Evolutionary conservation across 2,888 invertebrate genomes (phyloP).

Genomic region (Pogonocherus hispidulus): DNA sequence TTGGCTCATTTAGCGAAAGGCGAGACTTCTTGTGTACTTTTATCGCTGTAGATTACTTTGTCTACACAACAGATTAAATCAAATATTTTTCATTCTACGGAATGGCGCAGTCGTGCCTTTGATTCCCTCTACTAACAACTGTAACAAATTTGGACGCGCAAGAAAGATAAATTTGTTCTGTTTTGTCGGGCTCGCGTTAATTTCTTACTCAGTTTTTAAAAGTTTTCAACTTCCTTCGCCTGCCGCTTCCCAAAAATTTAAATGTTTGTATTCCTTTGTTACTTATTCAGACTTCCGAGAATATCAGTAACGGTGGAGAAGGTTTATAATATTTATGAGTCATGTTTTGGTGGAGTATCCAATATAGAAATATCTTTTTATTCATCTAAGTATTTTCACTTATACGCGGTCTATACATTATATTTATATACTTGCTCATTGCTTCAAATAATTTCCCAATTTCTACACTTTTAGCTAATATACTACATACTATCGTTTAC

Average conservation of each 20-base stretch:
- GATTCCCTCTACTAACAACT: constrained; percentile 43
- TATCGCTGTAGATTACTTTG: constrained; percentile 68
- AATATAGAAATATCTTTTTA: too few relatives aligned
- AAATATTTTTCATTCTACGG: constrained; percentile 67
- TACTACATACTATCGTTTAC: too few relatives aligned
- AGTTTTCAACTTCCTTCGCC: constrained; percentile 10
- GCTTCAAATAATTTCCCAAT: too few relatives aligned
- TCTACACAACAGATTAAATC: constrained; percentile 69
- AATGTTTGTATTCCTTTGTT: background rate
- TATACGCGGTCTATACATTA: too few relatives aligned
- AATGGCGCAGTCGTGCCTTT: constrained; percentile 39
- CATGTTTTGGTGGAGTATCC: too few relatives aligned
- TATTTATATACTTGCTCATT: too few relatives aligned
- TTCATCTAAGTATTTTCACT: too few relatives aligned
- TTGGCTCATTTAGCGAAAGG: constrained; percentile 65
- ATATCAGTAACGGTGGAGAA: too few relatives aligned
- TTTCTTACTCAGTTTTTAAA: constrained; percentile 4
- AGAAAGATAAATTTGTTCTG: constrained; percentile 32
- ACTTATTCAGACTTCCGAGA: too few relatives aligned
- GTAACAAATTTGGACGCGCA: constrained; percentile 43
- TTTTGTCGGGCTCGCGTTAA: constrained; percentile 1
- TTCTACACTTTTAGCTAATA: too few relatives aligned
- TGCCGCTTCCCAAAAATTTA: background rate
- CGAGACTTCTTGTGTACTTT: constrained; percentile 68
- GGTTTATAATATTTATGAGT: too few relatives aligned